A percentile compares a stretch with the other conserved stretches of the same genome.
Evolutionary conservation across 2,888 invertebrate genomes (phyloP).

Genomic region (Chymomyza procnemis): DNA sequence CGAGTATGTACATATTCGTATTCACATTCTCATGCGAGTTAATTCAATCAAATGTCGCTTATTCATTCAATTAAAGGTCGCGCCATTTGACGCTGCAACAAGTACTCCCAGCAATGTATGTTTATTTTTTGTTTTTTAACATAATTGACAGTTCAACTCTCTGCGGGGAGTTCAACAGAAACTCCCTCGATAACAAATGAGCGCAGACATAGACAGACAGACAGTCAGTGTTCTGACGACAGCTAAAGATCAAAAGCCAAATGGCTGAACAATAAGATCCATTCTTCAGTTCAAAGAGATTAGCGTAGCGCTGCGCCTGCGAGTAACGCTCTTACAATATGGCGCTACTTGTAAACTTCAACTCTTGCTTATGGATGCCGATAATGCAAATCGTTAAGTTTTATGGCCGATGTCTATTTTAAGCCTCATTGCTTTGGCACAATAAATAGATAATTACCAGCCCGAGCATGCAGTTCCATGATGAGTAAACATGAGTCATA

Average conservation of each 20-base stretch:
- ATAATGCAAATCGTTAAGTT: constrained; percentile 54
- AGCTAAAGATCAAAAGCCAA: constrained; percentile 21
- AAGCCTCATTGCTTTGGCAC: constrained; percentile 49
- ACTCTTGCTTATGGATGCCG: constrained; percentile 20
- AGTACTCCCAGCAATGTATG: constrained; percentile 14
- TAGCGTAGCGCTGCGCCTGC: not conserved
- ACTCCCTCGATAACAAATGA: not conserved
- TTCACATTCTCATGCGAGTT: constrained; percentile 38
- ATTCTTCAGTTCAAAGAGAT: constrained; percentile 44
- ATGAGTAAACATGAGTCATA: constrained; percentile 35
- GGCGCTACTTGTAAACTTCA: constrained; percentile 32
- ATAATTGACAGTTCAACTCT: constrained; percentile 66
- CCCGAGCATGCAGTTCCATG: not conserved
- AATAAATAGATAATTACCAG: constrained; percentile 51
- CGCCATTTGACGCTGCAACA: constrained; percentile 60
- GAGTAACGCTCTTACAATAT: not conserved
- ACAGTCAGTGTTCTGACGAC: not conserved
- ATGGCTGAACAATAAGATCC: constrained; percentile 52
- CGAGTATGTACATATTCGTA: not conserved
- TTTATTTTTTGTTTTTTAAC: constrained; percentile 39
- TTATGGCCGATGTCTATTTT: constrained; percentile 46
- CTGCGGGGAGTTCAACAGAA: constrained; percentile 13
- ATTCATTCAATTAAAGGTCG: constrained; percentile 76
- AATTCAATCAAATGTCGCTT: constrained; percentile 75
- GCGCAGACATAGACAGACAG: constrained; percentile 20